Conservation (phyloP, 37 sponge, comb jelly and placozoan genomes). For the Theonella swinhoei region DNA sequence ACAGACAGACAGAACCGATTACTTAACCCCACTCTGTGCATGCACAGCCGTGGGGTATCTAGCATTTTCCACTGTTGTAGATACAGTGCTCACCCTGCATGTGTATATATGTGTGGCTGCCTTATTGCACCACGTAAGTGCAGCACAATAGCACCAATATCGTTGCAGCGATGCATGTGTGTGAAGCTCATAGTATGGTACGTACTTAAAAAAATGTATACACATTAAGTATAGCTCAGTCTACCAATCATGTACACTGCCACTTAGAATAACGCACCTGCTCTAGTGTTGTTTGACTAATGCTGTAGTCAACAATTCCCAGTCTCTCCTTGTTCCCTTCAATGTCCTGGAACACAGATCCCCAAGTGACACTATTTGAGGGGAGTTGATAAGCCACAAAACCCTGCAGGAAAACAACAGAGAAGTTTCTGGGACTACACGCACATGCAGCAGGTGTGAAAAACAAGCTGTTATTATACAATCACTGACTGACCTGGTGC, state of each 20-base stretch:
- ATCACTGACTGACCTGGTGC: slow-evolving; percentile 35
- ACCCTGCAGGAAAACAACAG: slow-evolving; percentile 18
- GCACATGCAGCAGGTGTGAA: too few relatives aligned
- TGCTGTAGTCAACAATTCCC: slow-evolving; percentile 70
- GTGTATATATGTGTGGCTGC: not conserved
- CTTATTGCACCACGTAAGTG: too few relatives aligned
- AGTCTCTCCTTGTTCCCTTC: slow-evolving; percentile 64
- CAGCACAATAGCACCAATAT: too few relatives aligned
- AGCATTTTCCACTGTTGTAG: not conserved
- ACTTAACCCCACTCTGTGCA: too few relatives aligned
- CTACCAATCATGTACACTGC: not conserved
- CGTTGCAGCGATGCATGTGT: too few relatives aligned
- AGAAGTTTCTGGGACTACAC: too few relatives aligned
- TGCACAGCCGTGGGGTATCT: too few relatives aligned
- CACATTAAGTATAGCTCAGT: too few relatives aligned
- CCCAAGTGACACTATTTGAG: slow-evolving; percentile 35
- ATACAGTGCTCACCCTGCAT: not conserved
- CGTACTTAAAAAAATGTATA: too few relatives aligned
- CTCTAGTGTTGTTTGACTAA: slow-evolving; percentile 82
- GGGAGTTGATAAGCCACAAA: slow-evolving; percentile 45
- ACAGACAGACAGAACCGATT: too few relatives aligned
- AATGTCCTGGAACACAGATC: slow-evolving; percentile 60
- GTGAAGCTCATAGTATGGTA: too few relatives aligned
- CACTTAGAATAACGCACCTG: slow-evolving; percentile 36
- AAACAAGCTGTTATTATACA: too few relatives aligned